Percentiles rank a stretch among this genome's conserved stretches.
Evolutionary conservation across 2,888 invertebrate genomes (phyloP).

Genomic region (Andrena marginata): DNA sequence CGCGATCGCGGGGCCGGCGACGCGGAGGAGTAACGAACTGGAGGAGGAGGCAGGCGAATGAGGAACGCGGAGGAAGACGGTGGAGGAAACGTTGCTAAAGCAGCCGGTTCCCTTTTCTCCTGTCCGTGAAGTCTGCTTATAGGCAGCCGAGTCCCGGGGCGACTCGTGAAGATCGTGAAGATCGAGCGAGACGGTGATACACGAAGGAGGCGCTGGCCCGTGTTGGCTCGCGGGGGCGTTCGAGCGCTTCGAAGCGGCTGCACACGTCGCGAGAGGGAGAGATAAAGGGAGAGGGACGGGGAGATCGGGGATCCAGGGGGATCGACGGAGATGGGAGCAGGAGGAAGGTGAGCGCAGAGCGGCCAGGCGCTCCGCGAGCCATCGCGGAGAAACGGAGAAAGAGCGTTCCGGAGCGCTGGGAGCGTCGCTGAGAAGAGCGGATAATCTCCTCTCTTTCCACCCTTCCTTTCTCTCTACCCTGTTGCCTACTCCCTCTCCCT

Average conservation of each 20-base stretch:
- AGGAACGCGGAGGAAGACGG: neutral
- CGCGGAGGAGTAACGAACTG: neutral
- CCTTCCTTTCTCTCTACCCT: constrained; percentile 25
- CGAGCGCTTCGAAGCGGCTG: constrained; percentile 74
- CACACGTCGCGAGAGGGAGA: constrained; percentile 61
- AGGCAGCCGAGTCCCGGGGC: constrained; percentile 72
- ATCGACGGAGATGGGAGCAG: constrained; percentile 15
- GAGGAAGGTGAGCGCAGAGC: constrained; percentile 53
- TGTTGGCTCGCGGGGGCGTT: constrained; percentile 84
- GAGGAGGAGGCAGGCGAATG: neutral
- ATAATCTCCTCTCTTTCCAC: constrained; percentile 45
- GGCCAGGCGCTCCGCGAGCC: constrained; percentile 27
- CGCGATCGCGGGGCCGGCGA: neutral
- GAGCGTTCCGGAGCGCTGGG: constrained; percentile 62
- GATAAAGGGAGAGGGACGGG: constrained; percentile 28
- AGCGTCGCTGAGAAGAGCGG: constrained; percentile 70
- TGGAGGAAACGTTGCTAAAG: constrained; percentile 39
- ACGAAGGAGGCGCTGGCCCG: constrained; percentile 72
- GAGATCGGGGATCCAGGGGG: neutral
- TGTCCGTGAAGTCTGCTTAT: constrained; percentile 74
- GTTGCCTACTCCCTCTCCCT: constrained; percentile 28
- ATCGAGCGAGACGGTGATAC: constrained; percentile 75
- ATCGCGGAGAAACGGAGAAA: constrained; percentile 51
- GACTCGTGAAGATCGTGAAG: constrained; percentile 81
- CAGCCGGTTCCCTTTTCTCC: constrained; percentile 59